Conservation (phyloP, 2,888 invertebrate species). For the Allygus modestus region DNA sequence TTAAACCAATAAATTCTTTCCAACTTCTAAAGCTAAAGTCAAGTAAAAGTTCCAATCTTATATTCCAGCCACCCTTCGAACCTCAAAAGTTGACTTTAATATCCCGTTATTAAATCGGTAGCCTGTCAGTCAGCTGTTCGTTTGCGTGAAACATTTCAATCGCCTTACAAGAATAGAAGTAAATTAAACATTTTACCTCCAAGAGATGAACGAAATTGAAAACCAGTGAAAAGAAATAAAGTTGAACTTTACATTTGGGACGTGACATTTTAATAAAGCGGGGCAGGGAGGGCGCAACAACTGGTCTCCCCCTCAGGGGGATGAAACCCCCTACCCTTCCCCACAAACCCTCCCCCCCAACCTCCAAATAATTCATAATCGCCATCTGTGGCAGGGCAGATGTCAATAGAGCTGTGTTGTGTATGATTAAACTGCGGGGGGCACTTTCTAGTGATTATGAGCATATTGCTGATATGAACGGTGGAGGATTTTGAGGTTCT, state of each 20-base stretch:
- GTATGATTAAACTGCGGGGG: constrained; percentile 55
- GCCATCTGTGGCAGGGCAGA: constrained; percentile 61
- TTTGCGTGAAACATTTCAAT: constrained; percentile 47
- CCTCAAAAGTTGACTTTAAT: constrained; percentile 29
- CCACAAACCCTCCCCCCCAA: too few relatives aligned
- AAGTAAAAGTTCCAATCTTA: too few relatives aligned
- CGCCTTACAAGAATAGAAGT: constrained; percentile 38
- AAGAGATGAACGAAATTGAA: constrained; percentile 51
- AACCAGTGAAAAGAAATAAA: constrained; percentile 59
- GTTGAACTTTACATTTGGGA: constrained; percentile 59
- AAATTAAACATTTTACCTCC: constrained; percentile 52
- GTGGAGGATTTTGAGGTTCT: background rate
- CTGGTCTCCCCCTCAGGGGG: constrained; percentile 7
- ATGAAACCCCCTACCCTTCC: background rate
- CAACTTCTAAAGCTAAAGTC: too few relatives aligned
- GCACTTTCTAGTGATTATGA: constrained; percentile 32
- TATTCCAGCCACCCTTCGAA: background rate
- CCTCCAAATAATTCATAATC: constrained; percentile 63
- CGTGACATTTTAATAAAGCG: constrained; percentile 63
- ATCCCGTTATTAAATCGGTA: constrained; percentile 37
- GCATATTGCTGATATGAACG: constrained; percentile 55
- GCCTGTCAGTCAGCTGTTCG: constrained; percentile 33
- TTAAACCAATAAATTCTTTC: too few relatives aligned
- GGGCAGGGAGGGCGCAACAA: constrained; percentile 53
- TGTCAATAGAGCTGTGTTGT: constrained; percentile 60